phyloP scores from a whole-genome alignment of 2,113 vertebrate genomes.

The Chunga burmeisteri region DNA sequence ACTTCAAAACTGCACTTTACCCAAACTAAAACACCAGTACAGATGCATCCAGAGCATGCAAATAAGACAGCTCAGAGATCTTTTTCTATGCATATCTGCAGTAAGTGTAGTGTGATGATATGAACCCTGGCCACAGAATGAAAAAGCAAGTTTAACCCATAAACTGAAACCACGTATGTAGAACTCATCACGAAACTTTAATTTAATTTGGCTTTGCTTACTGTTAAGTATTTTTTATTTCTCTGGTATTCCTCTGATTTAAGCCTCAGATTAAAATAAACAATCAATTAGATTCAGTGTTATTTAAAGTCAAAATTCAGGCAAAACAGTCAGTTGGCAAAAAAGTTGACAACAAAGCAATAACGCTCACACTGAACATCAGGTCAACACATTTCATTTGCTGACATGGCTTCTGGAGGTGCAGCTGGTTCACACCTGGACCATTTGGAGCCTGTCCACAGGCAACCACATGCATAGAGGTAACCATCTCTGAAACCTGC shows the following conservation, averaged over 20 bases:
- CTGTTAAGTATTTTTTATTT: neutral
- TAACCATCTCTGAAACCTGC: neutral
- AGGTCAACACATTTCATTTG: neutral
- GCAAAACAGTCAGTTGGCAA: neutral
- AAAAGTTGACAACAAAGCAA: neutral
- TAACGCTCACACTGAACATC: neutral
- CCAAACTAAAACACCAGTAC: neutral
- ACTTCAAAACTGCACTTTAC: neutral
- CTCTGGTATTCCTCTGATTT: neutral
- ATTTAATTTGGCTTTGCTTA: neutral
- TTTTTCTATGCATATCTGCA: neutral
- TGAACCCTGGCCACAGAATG: neutral
- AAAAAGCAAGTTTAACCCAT: neutral
- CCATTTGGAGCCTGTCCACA: fast-evolving
- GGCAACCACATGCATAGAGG: neutral
- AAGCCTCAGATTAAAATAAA: neutral
- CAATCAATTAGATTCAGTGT: neutral
- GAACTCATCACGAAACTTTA: neutral
- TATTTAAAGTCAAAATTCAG: neutral
- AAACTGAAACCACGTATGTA: neutral
- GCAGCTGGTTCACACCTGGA: neutral
- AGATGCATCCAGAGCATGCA: neutral
- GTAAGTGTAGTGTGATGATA: neutral
- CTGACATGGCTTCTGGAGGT: neutral
- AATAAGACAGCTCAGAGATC: neutral